A percentile compares a stretch with the other conserved stretches of the same genome.
These are phyloP conservation scores for Phallusia fumigata DNA, from an alignment of 23 tunicate species.

Conservation along the genomic window DNA sequence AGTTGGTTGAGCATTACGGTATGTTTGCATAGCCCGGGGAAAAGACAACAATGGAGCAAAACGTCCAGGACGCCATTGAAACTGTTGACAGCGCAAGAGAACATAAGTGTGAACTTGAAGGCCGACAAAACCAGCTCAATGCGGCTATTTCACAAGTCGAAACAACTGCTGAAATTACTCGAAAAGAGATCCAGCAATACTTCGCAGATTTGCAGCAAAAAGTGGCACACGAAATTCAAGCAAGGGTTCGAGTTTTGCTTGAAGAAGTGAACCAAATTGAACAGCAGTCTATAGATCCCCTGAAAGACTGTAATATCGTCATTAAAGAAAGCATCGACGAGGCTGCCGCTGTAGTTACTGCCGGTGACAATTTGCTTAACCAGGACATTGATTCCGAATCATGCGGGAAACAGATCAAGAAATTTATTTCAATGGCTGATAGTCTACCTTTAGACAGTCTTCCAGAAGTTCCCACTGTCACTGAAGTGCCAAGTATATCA, in stretches of 20 bases:
- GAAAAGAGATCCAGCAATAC: conserved; percentile 49
- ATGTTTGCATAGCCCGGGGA: neutral
- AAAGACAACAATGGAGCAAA: conserved; percentile 44
- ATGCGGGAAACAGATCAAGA: conserved; percentile 42
- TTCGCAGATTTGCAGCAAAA: conserved; percentile 52
- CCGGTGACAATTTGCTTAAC: conserved; percentile 75
- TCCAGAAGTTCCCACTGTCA: conserved; percentile 79
- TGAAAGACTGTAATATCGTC: conserved; percentile 62
- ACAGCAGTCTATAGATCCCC: conserved; percentile 56
- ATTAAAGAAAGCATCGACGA: conserved; percentile 78
- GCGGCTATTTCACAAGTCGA: conserved; percentile 63
- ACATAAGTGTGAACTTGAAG: conserved; percentile 91
- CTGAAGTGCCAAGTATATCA: conserved; percentile 78
- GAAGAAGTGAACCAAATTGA: conserved; percentile 49
- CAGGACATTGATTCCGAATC: conserved; percentile 35
- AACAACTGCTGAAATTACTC: conserved; percentile 45
- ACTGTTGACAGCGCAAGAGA: conserved; percentile 84
- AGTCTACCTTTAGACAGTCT: conserved; percentile 67
- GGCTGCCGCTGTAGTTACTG: conserved; percentile 48
- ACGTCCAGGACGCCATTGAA: conserved; percentile 77
- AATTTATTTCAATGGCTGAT: conserved; percentile 54
- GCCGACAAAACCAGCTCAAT: conserved; percentile 47
- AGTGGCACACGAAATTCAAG: conserved; percentile 32
- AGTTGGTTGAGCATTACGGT: neutral
- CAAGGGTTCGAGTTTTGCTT: conserved; percentile 19